Evolutionary conservation across 1,140 invertebrate genomes (phyloP), one percentile per base, ranked within the genome.

Genomic region (Centruroides sculpturatus): DNA sequence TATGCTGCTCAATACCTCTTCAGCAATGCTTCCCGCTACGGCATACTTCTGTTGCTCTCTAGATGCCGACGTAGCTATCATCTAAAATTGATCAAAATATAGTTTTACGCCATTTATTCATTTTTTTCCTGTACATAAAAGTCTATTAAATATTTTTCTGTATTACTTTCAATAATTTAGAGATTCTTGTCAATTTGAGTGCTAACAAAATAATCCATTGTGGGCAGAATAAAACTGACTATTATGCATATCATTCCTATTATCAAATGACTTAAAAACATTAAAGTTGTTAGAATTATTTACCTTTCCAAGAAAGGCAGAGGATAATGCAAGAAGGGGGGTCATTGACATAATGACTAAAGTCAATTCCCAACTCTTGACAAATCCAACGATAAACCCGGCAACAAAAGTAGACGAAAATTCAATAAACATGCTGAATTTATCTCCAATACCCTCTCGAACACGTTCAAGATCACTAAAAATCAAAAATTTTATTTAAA

Each of bases 381-480:
- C 10, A 48, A 66, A 67, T 5, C 66, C 66, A 23, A 63, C 66
- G 23, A 66, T 41, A 59, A 65, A 64, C 6, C 64, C 59, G 54
- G 61, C 55, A 56, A 66, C 23, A 55, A 70, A 76, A 35, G 74
- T 71, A 35, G 72, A 62, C 13, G 69, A 41, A 47, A 65, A 67
- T 57, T 74, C 69, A 11, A 77, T 62, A 48, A 79, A 73, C 8
- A 71, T 66, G 9, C 73, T 75, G 36, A 79, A 65, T 66, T 81
- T 81, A 67, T 81, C 78, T 7, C 79, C 78, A 50, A 80, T 74
- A 9, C 79, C 79, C 60, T 77, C 75, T 56, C 77, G 72, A 34
- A 81, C 76, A 57, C 77, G 71, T 41, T 76, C 71, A 35, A 81
- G 69, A 66, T 81, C 79, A 68, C 79, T 79, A 63, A n/a, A 59